phyloP scores from a whole-genome alignment of 2,797 vertebrate genomes.

The Nyctalus aviator region DNA sequence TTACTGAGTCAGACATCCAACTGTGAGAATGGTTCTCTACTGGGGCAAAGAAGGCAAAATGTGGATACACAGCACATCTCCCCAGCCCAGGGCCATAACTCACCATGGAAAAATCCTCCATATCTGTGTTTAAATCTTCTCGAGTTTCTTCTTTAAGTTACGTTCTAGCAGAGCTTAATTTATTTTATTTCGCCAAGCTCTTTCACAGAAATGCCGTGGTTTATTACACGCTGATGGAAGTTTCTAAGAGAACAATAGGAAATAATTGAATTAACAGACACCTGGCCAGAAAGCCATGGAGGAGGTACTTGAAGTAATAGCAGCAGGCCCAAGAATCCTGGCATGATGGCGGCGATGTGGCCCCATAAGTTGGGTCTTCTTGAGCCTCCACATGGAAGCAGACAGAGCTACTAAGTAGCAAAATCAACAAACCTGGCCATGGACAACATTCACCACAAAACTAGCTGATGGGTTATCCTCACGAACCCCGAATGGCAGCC shows the following conservation, averaged over 20 bases:
- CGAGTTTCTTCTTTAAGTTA: constrained; percentile 12
- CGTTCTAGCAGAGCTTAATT: constrained; percentile 28
- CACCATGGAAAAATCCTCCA: constrained; percentile 1
- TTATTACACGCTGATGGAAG: neutral
- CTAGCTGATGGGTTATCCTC: neutral
- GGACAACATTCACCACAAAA: neutral
- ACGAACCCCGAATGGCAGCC: neutral
- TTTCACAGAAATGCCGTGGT: constrained; percentile 17
- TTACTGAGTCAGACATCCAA: constrained; percentile 56
- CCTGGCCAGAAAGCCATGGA: neutral
- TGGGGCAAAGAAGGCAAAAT: constrained; percentile 29
- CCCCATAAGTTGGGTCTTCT: neutral
- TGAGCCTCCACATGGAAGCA: neutral
- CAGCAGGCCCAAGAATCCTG: neutral
- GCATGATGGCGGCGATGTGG: accelerated
- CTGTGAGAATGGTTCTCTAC: constrained; percentile 62
- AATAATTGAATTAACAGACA: neutral
- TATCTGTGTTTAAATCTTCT: constrained; percentile 36
- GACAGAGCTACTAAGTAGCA: neutral
- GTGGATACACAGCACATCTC: neutral
- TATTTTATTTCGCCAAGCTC: neutral
- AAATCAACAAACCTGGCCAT: neutral
- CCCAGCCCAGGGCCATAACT: neutral
- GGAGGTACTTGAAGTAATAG: too few relatives aligned
- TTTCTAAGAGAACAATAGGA: constrained; percentile 6